These are phyloP conservation scores for Heliopora coerulea DNA, from an alignment of 92 coral and sea anemone genomes.

Conservation along the genomic window DNA sequence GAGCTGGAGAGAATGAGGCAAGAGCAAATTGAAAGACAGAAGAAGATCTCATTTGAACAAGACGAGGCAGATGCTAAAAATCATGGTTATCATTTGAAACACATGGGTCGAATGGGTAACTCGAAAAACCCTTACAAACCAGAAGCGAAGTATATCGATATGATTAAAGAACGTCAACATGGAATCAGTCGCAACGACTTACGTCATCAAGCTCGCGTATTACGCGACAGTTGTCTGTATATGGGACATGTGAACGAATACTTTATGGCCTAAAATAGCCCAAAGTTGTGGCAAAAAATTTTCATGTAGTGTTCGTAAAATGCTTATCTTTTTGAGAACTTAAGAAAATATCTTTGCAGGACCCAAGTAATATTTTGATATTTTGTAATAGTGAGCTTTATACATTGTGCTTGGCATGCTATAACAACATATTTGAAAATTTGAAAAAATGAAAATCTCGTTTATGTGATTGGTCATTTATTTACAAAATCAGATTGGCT, in stretches of 20 bases:
- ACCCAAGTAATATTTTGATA: no score
- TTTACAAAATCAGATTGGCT: no score
- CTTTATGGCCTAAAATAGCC: constrained; percentile 60
- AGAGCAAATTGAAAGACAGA: constrained; percentile 49
- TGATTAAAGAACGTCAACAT: constrained; percentile 79
- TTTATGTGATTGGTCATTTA: no score
- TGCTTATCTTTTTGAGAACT: not conserved
- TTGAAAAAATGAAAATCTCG: no score
- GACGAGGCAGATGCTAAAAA: constrained; percentile 59
- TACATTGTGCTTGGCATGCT: no score
- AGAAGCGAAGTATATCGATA: constrained; percentile 75
- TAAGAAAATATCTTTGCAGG: not conserved
- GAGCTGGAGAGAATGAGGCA: constrained; percentile 57
- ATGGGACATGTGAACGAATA: constrained; percentile 91
- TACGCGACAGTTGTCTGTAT: constrained; percentile 80
- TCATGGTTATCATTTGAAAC: constrained; percentile 67
- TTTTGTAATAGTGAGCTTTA: no score
- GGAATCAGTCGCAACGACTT: constrained; percentile 76
- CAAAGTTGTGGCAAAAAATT: not conserved
- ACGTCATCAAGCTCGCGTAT: constrained; percentile 76
- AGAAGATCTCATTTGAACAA: constrained; percentile 53
- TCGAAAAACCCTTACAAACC: constrained; percentile 53
- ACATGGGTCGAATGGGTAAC: constrained; percentile 85
- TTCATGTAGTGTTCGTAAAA: constrained; percentile 1
- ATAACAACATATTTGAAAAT: no score